These are phyloP conservation scores for Agapetus fuscipes DNA, from an alignment of 2,888 invertebrate genomes.

Conservation along the genomic window DNA sequence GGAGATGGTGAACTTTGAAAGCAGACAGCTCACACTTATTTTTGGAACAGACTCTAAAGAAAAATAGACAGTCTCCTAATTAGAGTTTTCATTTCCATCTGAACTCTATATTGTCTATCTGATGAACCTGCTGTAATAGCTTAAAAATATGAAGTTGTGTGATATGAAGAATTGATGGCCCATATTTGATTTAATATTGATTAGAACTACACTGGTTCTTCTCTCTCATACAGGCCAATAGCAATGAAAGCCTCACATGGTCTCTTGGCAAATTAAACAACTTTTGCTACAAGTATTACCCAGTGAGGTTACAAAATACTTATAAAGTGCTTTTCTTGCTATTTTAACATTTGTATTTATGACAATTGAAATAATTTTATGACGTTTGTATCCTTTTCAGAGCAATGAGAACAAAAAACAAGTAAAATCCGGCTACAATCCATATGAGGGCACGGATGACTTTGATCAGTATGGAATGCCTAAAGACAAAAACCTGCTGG, in stretches of 20 bases:
- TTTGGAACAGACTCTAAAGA: no score
- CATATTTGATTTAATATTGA: background rate
- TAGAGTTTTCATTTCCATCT: no score
- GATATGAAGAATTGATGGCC: background rate
- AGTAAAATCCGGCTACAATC: slow-evolving; percentile 73
- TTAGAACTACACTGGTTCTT: background rate
- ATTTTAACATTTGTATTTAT: no score
- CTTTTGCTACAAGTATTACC: background rate
- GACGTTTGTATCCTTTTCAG: slow-evolving; percentile 29
- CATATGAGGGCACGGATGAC: slow-evolving; percentile 72
- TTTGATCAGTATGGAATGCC: slow-evolving; percentile 59
- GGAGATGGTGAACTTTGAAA: no score
- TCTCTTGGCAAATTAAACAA: background rate
- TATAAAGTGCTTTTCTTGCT: no score
- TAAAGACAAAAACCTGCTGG: slow-evolving; percentile 57
- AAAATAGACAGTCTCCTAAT: no score
- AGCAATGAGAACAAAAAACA: slow-evolving; percentile 78
- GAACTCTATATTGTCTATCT: no score
- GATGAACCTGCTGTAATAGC: no score
- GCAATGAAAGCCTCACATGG: background rate
- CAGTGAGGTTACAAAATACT: background rate
- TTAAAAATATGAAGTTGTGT: no score
- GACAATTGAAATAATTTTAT: no score
- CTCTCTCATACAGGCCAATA: background rate
- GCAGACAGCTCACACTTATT: no score